Conservation (phyloP, 2,888 invertebrate genomes). For the Drosophila putrida region DNA sequence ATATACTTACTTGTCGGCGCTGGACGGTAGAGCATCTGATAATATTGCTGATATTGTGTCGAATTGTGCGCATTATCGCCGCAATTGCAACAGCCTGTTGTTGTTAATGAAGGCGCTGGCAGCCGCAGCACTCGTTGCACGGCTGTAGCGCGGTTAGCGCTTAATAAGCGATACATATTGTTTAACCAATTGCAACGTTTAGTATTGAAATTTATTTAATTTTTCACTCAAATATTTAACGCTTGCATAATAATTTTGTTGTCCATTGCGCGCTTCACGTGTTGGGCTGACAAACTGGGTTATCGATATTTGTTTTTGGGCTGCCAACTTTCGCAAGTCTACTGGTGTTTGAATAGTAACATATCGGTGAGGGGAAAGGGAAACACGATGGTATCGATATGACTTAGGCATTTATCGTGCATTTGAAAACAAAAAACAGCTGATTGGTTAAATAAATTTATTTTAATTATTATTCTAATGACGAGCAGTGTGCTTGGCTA, state of each 20-base stretch:
- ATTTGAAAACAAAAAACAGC: no score
- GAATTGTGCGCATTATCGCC: constrained; percentile 49
- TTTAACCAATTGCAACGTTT: constrained; percentile 27
- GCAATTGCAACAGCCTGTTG: constrained; percentile 50
- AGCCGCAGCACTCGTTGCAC: constrained; percentile 70
- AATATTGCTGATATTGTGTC: constrained; percentile 68
- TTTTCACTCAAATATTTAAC: constrained; percentile 52
- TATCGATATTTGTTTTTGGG: constrained; percentile 1
- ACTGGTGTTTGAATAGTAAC: neutral
- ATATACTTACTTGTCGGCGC: constrained; percentile 61
- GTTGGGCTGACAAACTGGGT: constrained; percentile 33
- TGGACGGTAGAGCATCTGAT: constrained; percentile 72
- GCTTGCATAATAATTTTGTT: constrained; percentile 82
- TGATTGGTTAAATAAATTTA: no score
- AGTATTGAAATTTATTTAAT: constrained; percentile 29
- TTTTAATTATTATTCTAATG: no score
- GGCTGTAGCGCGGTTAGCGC: constrained; percentile 69
- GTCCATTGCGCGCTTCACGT: constrained; percentile 61
- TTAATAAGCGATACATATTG: constrained; percentile 82
- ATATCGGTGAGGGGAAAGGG: no score
- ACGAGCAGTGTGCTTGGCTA: no score
- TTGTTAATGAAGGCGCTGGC: constrained; percentile 53
- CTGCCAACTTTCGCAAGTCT: constrained; percentile 10
- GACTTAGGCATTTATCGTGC: no score
- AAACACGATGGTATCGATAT: no score